A percentile compares a stretch with the other conserved stretches of the same genome.
These are phyloP conservation scores for Heterotis niloticus DNA, from an alignment of 2,113 vertebrate species.

Conservation along the genomic window DNA sequence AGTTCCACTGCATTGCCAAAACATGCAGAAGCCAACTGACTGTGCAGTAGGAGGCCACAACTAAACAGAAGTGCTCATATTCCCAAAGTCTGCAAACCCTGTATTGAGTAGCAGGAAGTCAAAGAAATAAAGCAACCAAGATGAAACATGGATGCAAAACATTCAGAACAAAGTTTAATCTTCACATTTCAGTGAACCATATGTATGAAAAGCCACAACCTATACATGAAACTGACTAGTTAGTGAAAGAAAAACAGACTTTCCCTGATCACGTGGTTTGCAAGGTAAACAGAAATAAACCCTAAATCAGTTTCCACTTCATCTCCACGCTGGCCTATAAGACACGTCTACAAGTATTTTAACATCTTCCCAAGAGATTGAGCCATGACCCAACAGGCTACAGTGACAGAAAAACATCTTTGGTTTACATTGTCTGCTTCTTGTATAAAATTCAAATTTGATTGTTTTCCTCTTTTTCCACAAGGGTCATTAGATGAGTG, in stretches of 20 bases:
- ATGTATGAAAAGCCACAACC: too few species aligned
- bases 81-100: too few species aligned
- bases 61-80: too few species aligned
- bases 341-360: slow-evolving; percentile 25
- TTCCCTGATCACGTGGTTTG: too few species aligned
- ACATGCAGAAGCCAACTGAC: too few species aligned
- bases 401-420: slow-evolving; percentile 87
- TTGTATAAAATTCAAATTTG: slow-evolving; percentile 63
- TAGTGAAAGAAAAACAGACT: background rate
- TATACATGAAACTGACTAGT: background rate
- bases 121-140: too few species aligned
- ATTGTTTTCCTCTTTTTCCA: slow-evolving; percentile 70
- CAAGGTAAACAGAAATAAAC: background rate
- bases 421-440: slow-evolving; percentile 83
- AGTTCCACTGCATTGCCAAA: too few species aligned
- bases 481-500: slow-evolving; percentile 56
- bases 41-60: too few species aligned
- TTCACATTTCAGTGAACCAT: too few species aligned
- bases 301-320: background rate
- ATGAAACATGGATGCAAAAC: too few species aligned
- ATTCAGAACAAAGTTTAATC: too few species aligned
- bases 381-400: slow-evolving; percentile 59
- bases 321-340: background rate
- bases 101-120: too few species aligned
- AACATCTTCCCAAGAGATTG: slow-evolving; percentile 50